Conservation (phyloP, 2,888 invertebrate genomes). For the Mesorhabditis sp. region DNA sequence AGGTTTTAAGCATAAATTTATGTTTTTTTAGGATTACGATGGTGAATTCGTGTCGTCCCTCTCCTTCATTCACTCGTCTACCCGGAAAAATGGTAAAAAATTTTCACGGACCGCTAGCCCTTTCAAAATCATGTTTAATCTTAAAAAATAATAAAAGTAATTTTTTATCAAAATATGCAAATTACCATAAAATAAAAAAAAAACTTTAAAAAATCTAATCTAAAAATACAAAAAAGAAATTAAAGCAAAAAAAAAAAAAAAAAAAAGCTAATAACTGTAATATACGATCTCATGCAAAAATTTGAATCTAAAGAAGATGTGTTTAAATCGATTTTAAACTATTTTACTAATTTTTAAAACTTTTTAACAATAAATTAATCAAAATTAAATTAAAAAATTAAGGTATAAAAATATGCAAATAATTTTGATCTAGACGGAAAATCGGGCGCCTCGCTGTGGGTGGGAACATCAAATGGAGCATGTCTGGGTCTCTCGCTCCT, state of each 20-base stretch:
- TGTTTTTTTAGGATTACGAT: not conserved
- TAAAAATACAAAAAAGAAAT: too few species aligned
- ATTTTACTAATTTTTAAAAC: not conserved
- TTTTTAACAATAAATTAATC: not conserved
- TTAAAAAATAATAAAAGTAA: too few species aligned
- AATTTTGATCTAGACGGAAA: constrained; percentile 37
- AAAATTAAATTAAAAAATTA: too few species aligned
- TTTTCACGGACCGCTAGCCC: not conserved
- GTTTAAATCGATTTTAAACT: too few species aligned
- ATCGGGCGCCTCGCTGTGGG: constrained; percentile 86
- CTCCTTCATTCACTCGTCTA: constrained; percentile 44
- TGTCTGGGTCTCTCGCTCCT: constrained; percentile 86
- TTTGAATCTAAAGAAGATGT: too few species aligned
- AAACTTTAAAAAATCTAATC: too few species aligned
- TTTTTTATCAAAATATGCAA: too few species aligned
- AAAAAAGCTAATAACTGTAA: too few species aligned
- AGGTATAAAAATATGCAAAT: not conserved
- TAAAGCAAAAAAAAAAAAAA: too few species aligned
- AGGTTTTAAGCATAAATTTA: not conserved
- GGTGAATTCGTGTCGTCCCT: constrained; percentile 47
- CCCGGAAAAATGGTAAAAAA: constrained; percentile 43
- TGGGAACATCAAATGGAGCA: constrained; percentile 93
- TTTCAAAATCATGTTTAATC: too few species aligned
- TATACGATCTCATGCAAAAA: too few species aligned
- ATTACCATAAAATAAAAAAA: too few species aligned